These are phyloP conservation scores for Cheumatopsyche charites DNA, from an alignment of 1,140 invertebrate species.

Conservation along the genomic window DNA sequence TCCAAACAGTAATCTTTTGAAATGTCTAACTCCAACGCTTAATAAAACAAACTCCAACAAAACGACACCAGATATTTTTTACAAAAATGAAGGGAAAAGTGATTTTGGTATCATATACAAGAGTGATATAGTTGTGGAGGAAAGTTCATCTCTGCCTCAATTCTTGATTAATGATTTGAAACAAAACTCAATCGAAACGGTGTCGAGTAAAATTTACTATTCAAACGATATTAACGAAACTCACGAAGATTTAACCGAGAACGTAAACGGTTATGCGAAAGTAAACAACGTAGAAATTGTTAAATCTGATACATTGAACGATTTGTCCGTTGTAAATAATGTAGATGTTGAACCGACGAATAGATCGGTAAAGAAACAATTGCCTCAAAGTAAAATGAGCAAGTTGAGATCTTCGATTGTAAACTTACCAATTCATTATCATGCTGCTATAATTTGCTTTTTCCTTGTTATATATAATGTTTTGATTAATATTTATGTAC, in stretches of 20 bases:
- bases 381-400: conserved; percentile 50
- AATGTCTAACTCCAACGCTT: neutral
- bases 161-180: neutral
- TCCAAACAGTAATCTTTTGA: neutral
- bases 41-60: neutral
- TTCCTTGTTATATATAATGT: conserved; percentile 61
- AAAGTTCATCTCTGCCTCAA: conserved; percentile 35
- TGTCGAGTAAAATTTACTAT: neutral
- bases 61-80: conserved; percentile 22
- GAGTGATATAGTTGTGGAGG: conserved; percentile 43
- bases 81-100: conserved; percentile 15
- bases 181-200: neutral
- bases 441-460: conserved; percentile 59
- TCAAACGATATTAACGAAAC: neutral
- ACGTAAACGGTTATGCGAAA: neutral
- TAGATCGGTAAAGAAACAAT: conserved; percentile 42
- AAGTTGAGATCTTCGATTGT: neutral
- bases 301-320: neutral
- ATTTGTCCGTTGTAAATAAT: neutral
- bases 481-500: conserved; percentile 59
- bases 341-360: neutral
- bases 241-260: neutral
- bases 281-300: neutral
- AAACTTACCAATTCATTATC: conserved; percentile 61
- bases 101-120: conserved; percentile 39